Conservation (phyloP, 2,888 invertebrate genomes). For the Zaprionus obscuricornis region DNA sequence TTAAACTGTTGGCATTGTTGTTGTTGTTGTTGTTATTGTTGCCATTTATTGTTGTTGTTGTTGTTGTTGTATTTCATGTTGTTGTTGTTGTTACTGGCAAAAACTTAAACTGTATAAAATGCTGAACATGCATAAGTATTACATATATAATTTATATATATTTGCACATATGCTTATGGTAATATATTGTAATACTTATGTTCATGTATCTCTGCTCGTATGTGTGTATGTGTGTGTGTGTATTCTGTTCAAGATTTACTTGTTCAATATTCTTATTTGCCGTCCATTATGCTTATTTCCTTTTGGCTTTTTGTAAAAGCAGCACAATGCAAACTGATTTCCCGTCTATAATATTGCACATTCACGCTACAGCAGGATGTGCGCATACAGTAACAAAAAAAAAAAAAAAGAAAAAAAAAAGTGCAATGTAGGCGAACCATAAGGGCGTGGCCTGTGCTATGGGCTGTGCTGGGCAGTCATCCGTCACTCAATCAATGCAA, state of each 20-base stretch:
- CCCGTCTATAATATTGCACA: constrained; percentile 41
- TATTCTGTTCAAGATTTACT: constrained; percentile 16
- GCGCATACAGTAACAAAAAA: background rate
- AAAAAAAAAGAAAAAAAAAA: background rate
- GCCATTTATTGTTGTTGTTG: constrained; percentile 17
- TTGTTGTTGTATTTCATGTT: constrained; percentile 37
- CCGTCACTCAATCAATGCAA: constrained; percentile 73
- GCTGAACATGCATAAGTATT: background rate
- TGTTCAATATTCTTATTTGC: constrained; percentile 44
- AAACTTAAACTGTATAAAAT: constrained; percentile 7
- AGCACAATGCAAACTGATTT: constrained; percentile 63
- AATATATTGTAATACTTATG: background rate
- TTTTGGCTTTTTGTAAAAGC: constrained; percentile 37
- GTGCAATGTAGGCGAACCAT: background rate
- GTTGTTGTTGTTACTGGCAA: constrained; percentile 27
- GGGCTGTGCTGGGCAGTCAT: constrained; percentile 34
- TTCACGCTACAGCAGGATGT: background rate
- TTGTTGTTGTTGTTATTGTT: constrained; percentile 37
- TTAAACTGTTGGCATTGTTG: constrained; percentile 53
- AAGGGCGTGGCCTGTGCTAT: background rate
- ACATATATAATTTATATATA: background rate
- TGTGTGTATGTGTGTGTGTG: constrained; percentile 11
- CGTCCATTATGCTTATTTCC: constrained; percentile 59
- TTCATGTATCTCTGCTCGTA: background rate
- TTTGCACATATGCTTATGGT: too few relatives aligned